These are phyloP conservation scores for Ormia ochracea DNA, from an alignment of 2,888 invertebrate species.

Conservation along the genomic window DNA sequence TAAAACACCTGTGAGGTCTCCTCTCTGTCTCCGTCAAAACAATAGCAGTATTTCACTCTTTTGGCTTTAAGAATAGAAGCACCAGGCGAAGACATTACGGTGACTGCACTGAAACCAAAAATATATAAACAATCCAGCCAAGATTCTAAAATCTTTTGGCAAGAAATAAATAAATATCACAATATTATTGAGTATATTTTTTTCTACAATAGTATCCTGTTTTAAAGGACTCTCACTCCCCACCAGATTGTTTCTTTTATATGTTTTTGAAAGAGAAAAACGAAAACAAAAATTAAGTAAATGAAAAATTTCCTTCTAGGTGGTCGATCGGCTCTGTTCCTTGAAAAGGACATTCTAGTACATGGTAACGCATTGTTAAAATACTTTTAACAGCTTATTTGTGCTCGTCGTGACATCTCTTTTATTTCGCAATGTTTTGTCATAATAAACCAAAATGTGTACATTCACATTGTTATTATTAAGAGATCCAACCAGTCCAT, in stretches of 20 bases:
- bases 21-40: not conserved
- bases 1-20: conserved; percentile 54
- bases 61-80: not conserved
- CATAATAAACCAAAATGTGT: conserved; percentile 6
- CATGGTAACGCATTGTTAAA: not conserved
- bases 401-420: conserved; percentile 46
- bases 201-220: conserved; percentile 45
- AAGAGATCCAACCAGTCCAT: not conserved
- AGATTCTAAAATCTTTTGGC: conserved; percentile 3
- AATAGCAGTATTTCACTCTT: conserved; percentile 43
- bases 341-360: conserved; percentile 11
- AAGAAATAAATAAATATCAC: conserved; percentile 41
- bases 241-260: conserved; percentile 6
- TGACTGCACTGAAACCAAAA: conserved; percentile 76
- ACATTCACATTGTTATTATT: conserved; percentile 51
- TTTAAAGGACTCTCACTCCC: conserved; percentile 60
- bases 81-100: conserved; percentile 69
- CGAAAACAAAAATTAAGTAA: too few relatives aligned
- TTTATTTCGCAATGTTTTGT: conserved; percentile 60
- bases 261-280: too few relatives aligned
- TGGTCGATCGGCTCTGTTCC: conserved; percentile 64
- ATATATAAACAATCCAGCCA: conserved; percentile 40
- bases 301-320: conserved; percentile 45
- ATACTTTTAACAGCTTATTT: not conserved
- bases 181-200: conserved; percentile 41